Base-by-base conservation (phyloP, 2,797 vertebrate species). In the Acipenser ruthenus region DNA sequence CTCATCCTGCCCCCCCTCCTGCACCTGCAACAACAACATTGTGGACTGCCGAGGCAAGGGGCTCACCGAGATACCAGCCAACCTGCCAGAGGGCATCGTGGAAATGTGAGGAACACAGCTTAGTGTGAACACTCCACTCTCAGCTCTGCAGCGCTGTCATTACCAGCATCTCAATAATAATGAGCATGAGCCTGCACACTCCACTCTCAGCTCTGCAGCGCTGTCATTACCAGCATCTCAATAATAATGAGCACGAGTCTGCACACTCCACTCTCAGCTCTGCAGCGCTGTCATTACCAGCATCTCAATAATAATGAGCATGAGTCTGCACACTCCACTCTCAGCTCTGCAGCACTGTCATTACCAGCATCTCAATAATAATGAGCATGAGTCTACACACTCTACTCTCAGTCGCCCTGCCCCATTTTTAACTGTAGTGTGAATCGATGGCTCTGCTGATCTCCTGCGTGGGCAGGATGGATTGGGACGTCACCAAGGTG, bases 11-110 rank as follows among this genome's bases (percentile, higher is more conserved):
- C 96, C 96, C 0, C 82, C 90, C 12, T 86, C 90, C 81, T 99
- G 96, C 83, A 93, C 88, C 77, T 99, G 96, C 79, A 97, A 95
- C 83, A 97, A 95, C 86, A 97, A 95, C 72, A 93, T 99, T 0
- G 91, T 99, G 83, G 96, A 99, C 82, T 99, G 96, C 78, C 89
- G 96, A 50, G 95, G 93, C 63, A 97, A 95, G 82, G 82, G 93
- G 62, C 79, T 99, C 47, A 93, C 87, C 0, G 96, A 98, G 80
- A 95, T 99, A 64, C 96, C 96, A 6, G 87, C 89, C 73, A 98
- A 97, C 84, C 84, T 99, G 50, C 95, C 96, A 0, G 96, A 99
- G 76, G 89, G 89, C 85, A 95, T 97, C 0, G 84, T 94, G 72
- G 96, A 99, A 85, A 97, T 98, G 96, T 99, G 87, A 96, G 96